These are phyloP conservation scores for Eupelmus urozonus DNA, from an alignment of 2,888 invertebrate genomes.

Conservation along the genomic window DNA sequence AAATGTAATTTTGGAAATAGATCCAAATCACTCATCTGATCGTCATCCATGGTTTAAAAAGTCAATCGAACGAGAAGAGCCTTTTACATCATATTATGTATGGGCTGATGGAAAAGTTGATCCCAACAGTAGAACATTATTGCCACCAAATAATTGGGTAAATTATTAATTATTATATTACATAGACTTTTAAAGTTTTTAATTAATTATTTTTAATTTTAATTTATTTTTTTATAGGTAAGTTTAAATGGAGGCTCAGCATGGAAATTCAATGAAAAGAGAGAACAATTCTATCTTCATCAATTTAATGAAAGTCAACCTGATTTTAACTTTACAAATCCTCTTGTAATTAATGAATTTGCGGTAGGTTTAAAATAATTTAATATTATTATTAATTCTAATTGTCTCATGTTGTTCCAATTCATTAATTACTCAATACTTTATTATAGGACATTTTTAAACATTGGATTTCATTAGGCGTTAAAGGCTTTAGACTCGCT, in stretches of 20 bases:
- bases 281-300: conserved; percentile 88
- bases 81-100: conserved; percentile 87
- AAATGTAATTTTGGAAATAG: conserved; percentile 85
- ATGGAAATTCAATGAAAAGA: conserved; percentile 83
- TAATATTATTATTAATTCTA: conserved; percentile 7
- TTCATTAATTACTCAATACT: neutral
- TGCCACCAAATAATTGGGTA: conserved; percentile 87
- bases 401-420: neutral
- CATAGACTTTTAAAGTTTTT: conserved; percentile 6
- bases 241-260: conserved; percentile 81
- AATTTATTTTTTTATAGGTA: conserved; percentile 67
- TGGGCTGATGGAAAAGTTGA: conserved; percentile 81
- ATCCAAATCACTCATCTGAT: conserved; percentile 85
- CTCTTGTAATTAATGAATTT: conserved; percentile 82
- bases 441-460: conserved; percentile 80
- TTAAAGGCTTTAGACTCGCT: conserved; percentile 88
- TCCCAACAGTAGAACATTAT: conserved; percentile 68
- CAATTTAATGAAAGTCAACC: conserved; percentile 85
- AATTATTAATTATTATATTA: conserved; percentile 61
- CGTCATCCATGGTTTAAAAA: conserved; percentile 86
- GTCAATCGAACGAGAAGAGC: conserved; percentile 80
- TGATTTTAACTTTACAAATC: conserved; percentile 89
- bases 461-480: conserved; percentile 87
- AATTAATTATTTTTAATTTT: neutral
- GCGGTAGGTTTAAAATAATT: conserved; percentile 67